These are phyloP conservation scores for Congeria kusceri DNA, from an alignment of 2,888 invertebrate genomes.

Conservation along the genomic window DNA sequence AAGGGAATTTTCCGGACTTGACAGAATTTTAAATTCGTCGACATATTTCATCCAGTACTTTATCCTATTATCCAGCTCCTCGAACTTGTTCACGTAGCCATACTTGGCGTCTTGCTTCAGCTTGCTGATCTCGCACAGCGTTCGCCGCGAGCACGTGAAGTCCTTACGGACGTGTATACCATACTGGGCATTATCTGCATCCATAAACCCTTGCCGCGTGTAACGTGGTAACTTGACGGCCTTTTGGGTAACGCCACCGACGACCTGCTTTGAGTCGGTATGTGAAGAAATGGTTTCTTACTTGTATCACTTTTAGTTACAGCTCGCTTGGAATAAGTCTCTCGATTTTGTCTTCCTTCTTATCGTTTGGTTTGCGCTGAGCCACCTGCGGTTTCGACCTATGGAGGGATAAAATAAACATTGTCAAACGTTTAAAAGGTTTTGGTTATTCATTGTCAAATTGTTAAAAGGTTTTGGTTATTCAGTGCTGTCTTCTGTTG, in stretches of 20 bases:
- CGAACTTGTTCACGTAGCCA: conserved; percentile 59
- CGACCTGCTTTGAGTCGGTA: background rate
- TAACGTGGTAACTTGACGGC: conserved; percentile 31
- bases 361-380: background rate
- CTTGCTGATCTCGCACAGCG: conserved; percentile 64
- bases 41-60: conserved; percentile 57
- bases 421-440: no score
- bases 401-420: conserved; percentile 53
- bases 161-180: conserved; percentile 62
- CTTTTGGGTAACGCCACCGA: conserved; percentile 2
- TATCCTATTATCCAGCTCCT: conserved; percentile 59
- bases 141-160: conserved; percentile 61
- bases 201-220: background rate
- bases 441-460: no score
- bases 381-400: conserved; percentile 24
- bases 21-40: conserved; percentile 63
- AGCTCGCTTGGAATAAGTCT: conserved; percentile 1
- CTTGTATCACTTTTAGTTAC: background rate
- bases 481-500: background rate
- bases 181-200: conserved; percentile 46
- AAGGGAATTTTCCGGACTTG: conserved; percentile 39
- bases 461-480: conserved; percentile 38
- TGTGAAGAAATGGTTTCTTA: background rate
- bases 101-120: conserved; percentile 63
- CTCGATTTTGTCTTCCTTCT: background rate